These are phyloP conservation scores for Edolisoma coerulescens DNA, from an alignment of 2,113 vertebrate species.

Conservation along the genomic window DNA sequence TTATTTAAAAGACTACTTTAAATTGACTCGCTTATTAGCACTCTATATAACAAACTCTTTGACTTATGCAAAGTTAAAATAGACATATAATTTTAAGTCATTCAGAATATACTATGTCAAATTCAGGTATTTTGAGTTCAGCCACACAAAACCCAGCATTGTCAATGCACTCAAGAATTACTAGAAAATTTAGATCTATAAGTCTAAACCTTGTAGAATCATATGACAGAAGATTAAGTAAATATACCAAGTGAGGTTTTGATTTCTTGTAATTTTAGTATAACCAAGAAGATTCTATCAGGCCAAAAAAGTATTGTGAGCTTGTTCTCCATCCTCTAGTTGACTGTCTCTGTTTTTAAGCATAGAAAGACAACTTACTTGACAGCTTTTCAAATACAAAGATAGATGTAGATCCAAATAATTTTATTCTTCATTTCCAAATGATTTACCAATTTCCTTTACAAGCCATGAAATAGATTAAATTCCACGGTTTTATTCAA, in stretches of 20 bases:
- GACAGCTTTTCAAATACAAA: not conserved
- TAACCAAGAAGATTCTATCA: not conserved
- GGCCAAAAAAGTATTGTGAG: not conserved
- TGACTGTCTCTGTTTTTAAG: not conserved
- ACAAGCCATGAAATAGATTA: not conserved
- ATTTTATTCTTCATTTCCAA: not conserved
- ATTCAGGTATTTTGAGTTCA: not conserved
- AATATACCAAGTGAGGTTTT: slow-evolving; percentile 17
- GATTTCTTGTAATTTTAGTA: slow-evolving; percentile 35
- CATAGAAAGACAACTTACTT: not conserved
- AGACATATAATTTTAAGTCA: not conserved
- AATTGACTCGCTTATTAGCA: not conserved
- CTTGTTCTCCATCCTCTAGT: not conserved
- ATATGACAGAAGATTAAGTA: not conserved
- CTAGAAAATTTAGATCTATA: not conserved
- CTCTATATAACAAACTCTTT: not conserved
- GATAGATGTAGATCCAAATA: not conserved
- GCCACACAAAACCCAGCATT: not conserved
- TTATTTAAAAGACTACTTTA: not conserved
- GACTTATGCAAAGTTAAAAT: not conserved
- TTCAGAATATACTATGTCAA: not conserved
- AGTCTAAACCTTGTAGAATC: slow-evolving; percentile 20
- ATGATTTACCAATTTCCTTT: not conserved
- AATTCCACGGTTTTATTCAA: not conserved
- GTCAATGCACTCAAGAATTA: not conserved